Evolutionary conservation across 2,888 invertebrate genomes (phyloP).

Genomic region (Balanococcus diminutus): DNA sequence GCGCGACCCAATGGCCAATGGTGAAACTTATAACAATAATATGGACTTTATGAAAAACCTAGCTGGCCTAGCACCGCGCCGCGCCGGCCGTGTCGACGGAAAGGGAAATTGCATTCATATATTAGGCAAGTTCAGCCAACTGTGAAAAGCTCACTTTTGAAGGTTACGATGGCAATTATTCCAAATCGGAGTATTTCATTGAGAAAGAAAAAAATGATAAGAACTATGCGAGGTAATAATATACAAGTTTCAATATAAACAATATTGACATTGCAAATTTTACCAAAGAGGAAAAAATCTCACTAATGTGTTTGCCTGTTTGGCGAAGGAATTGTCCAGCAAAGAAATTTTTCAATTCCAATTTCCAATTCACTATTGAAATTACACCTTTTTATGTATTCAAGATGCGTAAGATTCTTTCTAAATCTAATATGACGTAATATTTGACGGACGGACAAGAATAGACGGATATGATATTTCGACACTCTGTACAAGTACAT

Average conservation of each 20-base stretch:
- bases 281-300: background rate
- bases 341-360: no score
- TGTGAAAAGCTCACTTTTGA: slow-evolving; percentile 6
- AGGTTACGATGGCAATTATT: slow-evolving; percentile 1
- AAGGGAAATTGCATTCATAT: slow-evolving; percentile 11
- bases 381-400: background rate
- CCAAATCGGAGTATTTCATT: background rate
- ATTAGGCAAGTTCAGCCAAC: slow-evolving; percentile 14
- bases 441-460: background rate
- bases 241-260: background rate
- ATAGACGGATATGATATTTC: background rate
- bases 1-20: background rate
- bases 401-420: slow-evolving; percentile 1
- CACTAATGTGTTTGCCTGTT: no score
- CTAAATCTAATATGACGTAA: background rate
- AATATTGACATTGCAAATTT: background rate
- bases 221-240: background rate
- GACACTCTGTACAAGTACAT: background rate
- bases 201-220: background rate
- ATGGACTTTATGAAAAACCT: background rate
- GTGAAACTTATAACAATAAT: background rate
- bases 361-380: background rate
- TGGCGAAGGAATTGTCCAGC: background rate
- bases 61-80: no score
- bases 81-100: no score